Percentiles rank a stretch among this genome's conserved stretches.
These are phyloP conservation scores for Rutilus rutilus DNA, from an alignment of 2,113 vertebrate species.

Conservation along the genomic window DNA sequence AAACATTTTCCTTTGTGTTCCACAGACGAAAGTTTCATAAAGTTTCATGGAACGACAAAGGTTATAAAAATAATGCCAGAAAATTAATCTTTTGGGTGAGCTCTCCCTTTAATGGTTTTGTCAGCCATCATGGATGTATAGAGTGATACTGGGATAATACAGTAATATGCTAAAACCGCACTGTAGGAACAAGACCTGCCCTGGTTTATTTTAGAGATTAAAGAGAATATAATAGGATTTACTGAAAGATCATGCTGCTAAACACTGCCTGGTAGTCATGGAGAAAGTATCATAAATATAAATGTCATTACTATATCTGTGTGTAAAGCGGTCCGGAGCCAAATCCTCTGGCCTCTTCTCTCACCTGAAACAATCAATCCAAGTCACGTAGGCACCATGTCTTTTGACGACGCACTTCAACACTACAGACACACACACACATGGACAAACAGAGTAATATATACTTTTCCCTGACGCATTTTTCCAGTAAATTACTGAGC, in stretches of 20 bases:
- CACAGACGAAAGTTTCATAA: background rate
- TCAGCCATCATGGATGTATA: constrained; percentile 18
- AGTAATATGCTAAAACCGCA: constrained; percentile 1
- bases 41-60: background rate
- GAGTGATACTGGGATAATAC: background rate
- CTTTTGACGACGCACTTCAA: constrained; percentile 26
- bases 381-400: constrained; percentile 38
- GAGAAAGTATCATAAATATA: constrained; percentile 13
- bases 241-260: constrained; percentile 9
- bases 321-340: background rate
- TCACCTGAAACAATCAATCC: constrained; percentile 46
- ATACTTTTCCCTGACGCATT: constrained; percentile 32
- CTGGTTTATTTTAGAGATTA: constrained; percentile 11
- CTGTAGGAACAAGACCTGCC: background rate
- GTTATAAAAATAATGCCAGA: background rate
- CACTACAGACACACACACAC: constrained; percentile 31
- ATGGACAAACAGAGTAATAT: constrained; percentile 23
- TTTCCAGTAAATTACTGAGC: constrained; percentile 49
- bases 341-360: constrained; percentile 21
- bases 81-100: background rate
- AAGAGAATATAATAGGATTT: constrained; percentile 9
- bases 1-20: background rate
- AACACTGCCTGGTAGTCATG: constrained; percentile 27
- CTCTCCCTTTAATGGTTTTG: background rate
- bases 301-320: background rate